A percentile compares a stretch with the other conserved stretches of the same genome.
Evolutionary conservation across 2,797 vertebrate species (phyloP).

Genomic region (Mastacembelus armatus): DNA sequence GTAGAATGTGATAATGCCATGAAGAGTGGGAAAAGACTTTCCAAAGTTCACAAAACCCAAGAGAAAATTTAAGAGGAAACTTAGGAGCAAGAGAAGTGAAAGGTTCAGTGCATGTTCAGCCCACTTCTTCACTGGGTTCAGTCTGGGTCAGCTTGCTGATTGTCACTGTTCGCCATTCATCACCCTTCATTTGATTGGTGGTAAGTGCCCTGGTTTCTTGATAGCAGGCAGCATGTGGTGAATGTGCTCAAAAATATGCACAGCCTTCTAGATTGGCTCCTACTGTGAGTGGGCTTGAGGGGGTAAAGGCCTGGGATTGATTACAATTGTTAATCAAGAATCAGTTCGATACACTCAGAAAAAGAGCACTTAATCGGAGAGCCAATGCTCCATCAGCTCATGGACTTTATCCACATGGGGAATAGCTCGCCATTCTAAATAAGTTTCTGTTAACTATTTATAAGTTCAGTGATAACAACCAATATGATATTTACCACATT

Average conservation of each 20-base stretch:
- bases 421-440: conserved; percentile 62
- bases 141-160: conserved; percentile 67
- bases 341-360: conserved; percentile 77
- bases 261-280: conserved; percentile 68
- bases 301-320: conserved; percentile 76
- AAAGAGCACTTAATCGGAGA: conserved; percentile 73
- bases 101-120: conserved; percentile 15
- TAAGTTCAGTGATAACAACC: conserved; percentile 44
- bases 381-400: conserved; percentile 63
- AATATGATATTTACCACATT: conserved; percentile 6
- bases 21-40: background rate
- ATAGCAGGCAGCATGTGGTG: conserved; percentile 50
- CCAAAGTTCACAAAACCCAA: conserved; percentile 19
- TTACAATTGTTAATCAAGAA: conserved; percentile 88
- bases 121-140: conserved; percentile 28
- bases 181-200: conserved; percentile 75
- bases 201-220: conserved; percentile 62
- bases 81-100: conserved; percentile 14
- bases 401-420: conserved; percentile 52
- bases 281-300: conserved; percentile 66
- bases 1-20: background rate
- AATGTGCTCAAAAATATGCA: conserved; percentile 74
- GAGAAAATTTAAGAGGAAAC: conserved; percentile 20
- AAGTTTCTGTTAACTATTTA: conserved; percentile 64
- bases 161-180: conserved; percentile 61